Percentiles rank a stretch among this genome's conserved stretches.
Evolutionary conservation across 2,113 vertebrate genomes (phyloP).

Genomic region (Crotalus tigris): DNA sequence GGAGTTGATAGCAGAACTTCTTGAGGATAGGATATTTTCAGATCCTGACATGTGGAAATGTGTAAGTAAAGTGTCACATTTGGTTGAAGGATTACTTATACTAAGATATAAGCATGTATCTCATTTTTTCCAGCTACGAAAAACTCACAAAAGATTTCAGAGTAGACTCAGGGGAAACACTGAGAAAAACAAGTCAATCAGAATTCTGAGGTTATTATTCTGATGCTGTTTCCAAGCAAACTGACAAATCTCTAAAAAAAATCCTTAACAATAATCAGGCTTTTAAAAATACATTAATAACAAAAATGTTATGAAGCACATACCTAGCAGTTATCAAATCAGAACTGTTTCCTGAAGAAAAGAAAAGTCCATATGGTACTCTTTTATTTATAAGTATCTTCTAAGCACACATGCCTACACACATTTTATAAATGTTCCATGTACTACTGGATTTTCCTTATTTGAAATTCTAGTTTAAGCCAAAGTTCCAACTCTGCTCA

Average conservation of each 20-base stretch:
- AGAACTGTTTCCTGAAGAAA: constrained; percentile 21
- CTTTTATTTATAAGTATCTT: not conserved
- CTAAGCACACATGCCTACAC: not conserved
- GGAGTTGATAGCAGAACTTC: not conserved
- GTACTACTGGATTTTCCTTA: not conserved
- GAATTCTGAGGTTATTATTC: constrained; percentile 56
- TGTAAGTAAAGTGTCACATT: not conserved
- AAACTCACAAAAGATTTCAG: constrained; percentile 34
- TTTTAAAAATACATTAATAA: not conserved
- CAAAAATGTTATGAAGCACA: constrained; percentile 9
- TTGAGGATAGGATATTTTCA: not conserved
- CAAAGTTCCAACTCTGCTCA: not conserved
- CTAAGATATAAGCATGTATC: constrained; percentile 15
- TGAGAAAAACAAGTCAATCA: constrained; percentile 38
- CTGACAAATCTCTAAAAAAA: constrained; percentile 33
- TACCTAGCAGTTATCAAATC: not conserved
- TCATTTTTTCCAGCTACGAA: constrained; percentile 27
- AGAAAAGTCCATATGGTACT: not conserved
- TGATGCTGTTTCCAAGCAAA: constrained; percentile 37
- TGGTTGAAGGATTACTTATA: constrained; percentile 10
- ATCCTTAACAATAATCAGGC: not conserved
- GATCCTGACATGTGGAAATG: not conserved
- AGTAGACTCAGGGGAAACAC: constrained; percentile 30
- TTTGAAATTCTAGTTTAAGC: constrained; percentile 24
- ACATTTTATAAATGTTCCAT: constrained; percentile 20